A percentile compares a stretch with the other conserved stretches of the same genome.
Evolutionary conservation across 2,888 invertebrate species (phyloP).

Genomic region (Diplolepis rosae): DNA sequence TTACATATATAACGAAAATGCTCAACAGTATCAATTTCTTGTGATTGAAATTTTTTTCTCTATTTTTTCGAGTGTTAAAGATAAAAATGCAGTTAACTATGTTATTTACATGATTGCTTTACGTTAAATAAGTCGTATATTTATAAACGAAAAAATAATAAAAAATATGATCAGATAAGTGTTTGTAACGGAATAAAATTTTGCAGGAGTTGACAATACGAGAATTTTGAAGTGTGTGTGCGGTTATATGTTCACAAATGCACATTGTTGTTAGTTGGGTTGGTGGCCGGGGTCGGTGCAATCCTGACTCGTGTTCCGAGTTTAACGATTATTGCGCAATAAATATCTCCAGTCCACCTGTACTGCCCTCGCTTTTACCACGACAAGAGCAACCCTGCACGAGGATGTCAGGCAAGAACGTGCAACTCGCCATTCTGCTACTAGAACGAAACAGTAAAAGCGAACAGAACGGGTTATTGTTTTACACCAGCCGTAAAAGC

Average conservation of each 20-base stretch:
- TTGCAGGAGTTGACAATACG: too few relatives aligned
- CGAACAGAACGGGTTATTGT: slow-evolving; percentile 65
- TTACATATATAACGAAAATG: too few relatives aligned
- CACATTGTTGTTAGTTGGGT: neutral
- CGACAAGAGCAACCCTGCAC: slow-evolving; percentile 39
- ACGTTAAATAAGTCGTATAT: too few relatives aligned
- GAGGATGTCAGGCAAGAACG: slow-evolving; percentile 9
- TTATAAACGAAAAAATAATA: too few relatives aligned
- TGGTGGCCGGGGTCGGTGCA: neutral
- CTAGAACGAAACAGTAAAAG: slow-evolving; percentile 58
- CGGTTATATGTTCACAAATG: neutral
- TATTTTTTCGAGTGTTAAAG: too few relatives aligned
- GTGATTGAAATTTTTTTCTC: too few relatives aligned
- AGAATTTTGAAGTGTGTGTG: neutral
- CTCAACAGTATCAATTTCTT: too few relatives aligned
- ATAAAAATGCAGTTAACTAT: too few relatives aligned
- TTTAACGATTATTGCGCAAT: slow-evolving; percentile 60
- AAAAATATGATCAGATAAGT: too few relatives aligned
- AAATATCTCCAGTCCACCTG: slow-evolving; percentile 60
- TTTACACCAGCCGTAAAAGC: slow-evolving; percentile 65
- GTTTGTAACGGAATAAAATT: too few relatives aligned
- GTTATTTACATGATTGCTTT: too few relatives aligned
- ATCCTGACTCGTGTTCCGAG: slow-evolving; percentile 48
- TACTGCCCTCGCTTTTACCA: slow-evolving; percentile 44
- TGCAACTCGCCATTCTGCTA: slow-evolving; percentile 39